Base-by-base conservation (phyloP, 2,113 vertebrate species). In the Scophthalmus maximus region DNA sequence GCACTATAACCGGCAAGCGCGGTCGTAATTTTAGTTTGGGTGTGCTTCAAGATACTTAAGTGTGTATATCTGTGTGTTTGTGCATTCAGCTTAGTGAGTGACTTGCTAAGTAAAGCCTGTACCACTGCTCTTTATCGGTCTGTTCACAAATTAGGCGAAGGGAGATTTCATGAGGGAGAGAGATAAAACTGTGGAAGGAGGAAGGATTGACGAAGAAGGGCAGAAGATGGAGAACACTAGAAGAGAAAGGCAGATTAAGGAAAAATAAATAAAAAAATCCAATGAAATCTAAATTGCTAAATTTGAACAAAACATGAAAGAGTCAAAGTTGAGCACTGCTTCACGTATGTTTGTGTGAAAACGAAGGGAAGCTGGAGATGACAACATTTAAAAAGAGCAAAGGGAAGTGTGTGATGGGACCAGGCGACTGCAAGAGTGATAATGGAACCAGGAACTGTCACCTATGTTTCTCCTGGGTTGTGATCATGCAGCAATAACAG, bases 401-500 rank as follows among this genome's bases (percentile, higher is more conserved):
- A 46, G 66, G 34, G 18, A 47, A 23, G 27, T 46, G 64, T 68
- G 73, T 55, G 68, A 66, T 59, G 66, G 73, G 67, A 86, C 67
- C 40, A 26, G 68, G 74, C 50, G 9, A 77, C 65, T 52, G 73
- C 68, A 60, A 53, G 73, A 64, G 69, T 27, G 34, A 15, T 53
- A 63, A 46, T 58, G 47, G 74, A 83, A 68, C 68, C 46, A 78
- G 56, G 77, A 62, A 15, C 79, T 77, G 79, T 83, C 79, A 78
- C 49, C 50, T 7, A 11, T 52, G 44, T 62, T 50, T 79, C 75
- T 73, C 52, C 64, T 64, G 49, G 49, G 66, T 78, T 85, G 50
- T 76, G 64, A 79, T 84, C 79, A 70, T 12, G 42, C 74, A 30
- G 79, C 82, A 52, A 68, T 70, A 69, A 69, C 75, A 40, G 60